Evolutionary conservation across 2,797 vertebrate species (phyloP).

Genomic region (Acipenser ruthenus): DNA sequence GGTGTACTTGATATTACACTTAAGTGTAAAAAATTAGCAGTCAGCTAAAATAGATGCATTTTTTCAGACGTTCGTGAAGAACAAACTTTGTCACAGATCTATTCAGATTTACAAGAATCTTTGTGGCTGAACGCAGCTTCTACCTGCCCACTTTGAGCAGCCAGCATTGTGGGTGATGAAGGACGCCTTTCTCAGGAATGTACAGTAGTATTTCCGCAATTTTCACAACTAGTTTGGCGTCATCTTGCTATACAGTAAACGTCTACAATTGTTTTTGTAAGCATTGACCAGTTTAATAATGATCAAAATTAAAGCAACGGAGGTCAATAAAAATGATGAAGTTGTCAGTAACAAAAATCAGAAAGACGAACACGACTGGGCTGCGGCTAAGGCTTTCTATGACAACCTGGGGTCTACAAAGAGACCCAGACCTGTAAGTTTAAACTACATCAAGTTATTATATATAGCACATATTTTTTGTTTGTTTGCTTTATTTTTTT

Average conservation of each 20-base stretch:
- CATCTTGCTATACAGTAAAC: neutral
- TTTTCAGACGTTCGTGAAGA: too few species aligned
- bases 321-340: neutral
- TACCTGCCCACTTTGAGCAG: neutral
- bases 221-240: neutral
- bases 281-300: neutral
- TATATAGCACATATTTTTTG: too few species aligned
- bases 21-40: too few species aligned
- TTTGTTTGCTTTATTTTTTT: neutral
- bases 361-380: conserved; percentile 35
- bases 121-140: too few species aligned
- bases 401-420: conserved; percentile 35
- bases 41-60: too few species aligned
- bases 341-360: neutral
- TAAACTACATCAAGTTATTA: neutral
- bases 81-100: too few species aligned
- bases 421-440: conserved; percentile 40
- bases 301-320: neutral
- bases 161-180: neutral
- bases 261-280: neutral
- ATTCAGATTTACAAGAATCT: too few species aligned
- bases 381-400: conserved; percentile 39
- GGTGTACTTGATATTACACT: too few species aligned
- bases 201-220: neutral
- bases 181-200: conserved; percentile 7